Evolutionary conservation across 2,797 vertebrate genomes (phyloP), one percentile per base, ranked within the genome.

Genomic region (Cyclopterus lumpus): DNA sequence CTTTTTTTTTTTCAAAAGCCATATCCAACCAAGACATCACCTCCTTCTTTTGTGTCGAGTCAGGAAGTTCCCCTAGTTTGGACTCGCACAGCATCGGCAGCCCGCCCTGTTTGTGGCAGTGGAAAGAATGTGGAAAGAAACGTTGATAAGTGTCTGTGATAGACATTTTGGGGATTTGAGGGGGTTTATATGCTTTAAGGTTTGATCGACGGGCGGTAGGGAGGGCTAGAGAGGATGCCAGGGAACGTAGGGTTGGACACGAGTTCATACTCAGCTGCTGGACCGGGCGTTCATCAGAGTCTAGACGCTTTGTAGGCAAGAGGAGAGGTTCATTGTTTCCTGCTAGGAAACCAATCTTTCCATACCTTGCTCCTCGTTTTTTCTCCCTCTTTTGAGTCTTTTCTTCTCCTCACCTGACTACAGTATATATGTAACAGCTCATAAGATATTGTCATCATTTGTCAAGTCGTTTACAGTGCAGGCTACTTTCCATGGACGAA

Each of bases 71-170:
- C 73, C 67, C 68, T 38, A 46, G 40, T 60, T 30, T 44, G 40
- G 42, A 61, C 18, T 54, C 26, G 8, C 32, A 63, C 24, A 48
- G 38, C 24, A 14, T 53, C 11, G 24, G 49, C n/a, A 69, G 75
- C 75, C 81, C 61, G 63, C 54, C 78, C 73, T 49, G 55, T 75
- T 85, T 58, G 30, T 75, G 75, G 73, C 73, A 67, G 55, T 75
- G 81, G 59, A 87, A 91, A 79, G 81, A 92, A 89, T 85, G 78
- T 40, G 18, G 65, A 64, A 73, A 74, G 89, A 87, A 81, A 28
- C 75, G 82, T 73, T 77, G 81, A 87, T 83, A 73, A 67, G 83
- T 70, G 1, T 51, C 30, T 64, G 49, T 55, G 48, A 61, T 15
- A 32, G 28, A 28, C 24, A 38, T 44, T 32, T 26, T n/a, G n/a